Evolutionary conservation across 1,140 invertebrate species (phyloP).

Genomic region (Homarus americanus): DNA sequence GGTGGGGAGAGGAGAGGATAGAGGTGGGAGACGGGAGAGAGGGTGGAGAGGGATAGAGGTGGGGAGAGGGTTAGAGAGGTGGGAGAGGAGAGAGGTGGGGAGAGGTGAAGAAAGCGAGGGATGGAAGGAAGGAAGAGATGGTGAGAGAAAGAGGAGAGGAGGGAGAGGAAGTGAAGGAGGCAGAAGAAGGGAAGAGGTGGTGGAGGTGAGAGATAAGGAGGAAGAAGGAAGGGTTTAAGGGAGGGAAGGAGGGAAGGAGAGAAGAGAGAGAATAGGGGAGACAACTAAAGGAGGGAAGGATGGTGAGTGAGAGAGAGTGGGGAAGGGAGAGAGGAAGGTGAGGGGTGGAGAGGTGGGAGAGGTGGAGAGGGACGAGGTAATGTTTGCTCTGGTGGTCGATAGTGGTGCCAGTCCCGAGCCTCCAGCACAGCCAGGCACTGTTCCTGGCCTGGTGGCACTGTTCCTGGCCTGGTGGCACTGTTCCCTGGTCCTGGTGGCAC

Average conservation of each 20-base stretch:
- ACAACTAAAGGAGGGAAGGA: neutral
- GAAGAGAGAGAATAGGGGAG: neutral
- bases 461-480: neutral
- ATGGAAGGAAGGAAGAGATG: neutral
- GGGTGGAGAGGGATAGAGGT: neutral
- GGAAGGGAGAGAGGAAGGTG: neutral
- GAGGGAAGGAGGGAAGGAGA: neutral
- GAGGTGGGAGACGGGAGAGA: neutral
- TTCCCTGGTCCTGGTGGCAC: neutral
- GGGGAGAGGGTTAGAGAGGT: neutral
- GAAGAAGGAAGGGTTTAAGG: too few species aligned
- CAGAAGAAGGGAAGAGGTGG: neutral
- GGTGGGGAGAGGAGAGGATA: too few species aligned
- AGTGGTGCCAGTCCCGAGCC: neutral
- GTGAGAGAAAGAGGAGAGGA: neutral
- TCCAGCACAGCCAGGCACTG: neutral
- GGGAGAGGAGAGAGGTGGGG: neutral
- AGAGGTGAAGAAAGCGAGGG: neutral
- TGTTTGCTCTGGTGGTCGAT: conserved; percentile 3
- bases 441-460: too few species aligned
- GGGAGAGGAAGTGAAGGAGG: too few species aligned
- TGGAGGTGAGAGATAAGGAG: neutral
- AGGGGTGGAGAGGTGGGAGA: neutral
- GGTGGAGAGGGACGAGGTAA: neutral
- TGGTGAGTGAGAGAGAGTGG: neutral